phyloP scores from a whole-genome alignment of 1,140 invertebrate species.

The Colletes latitarsis region DNA sequence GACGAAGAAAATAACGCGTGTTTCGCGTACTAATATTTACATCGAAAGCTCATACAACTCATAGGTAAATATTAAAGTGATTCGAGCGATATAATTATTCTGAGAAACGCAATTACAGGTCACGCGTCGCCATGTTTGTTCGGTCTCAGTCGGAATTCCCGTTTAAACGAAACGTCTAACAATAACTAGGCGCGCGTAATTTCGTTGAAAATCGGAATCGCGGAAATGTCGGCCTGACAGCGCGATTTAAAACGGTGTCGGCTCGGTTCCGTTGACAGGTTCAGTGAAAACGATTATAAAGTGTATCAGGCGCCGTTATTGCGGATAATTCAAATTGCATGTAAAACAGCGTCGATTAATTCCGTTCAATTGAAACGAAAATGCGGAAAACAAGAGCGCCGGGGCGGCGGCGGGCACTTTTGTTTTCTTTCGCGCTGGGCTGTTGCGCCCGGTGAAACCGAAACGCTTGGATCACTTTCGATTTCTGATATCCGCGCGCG shows the following conservation, averaged over 20 bases:
- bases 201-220: conserved; percentile 24
- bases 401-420: conserved; percentile 21
- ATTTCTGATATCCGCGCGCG: conserved; percentile 63
- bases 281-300: conserved; percentile 42
- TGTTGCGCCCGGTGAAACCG: conserved; percentile 54
- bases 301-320: conserved; percentile 49
- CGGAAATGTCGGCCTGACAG: conserved; percentile 18
- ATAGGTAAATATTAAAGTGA: too few species aligned
- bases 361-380: conserved; percentile 57
- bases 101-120: too few species aligned
- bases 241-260: conserved; percentile 55
- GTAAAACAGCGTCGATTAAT: conserved; percentile 61
- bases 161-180: conserved; percentile 25
- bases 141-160: background rate
- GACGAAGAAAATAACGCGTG: too few species aligned
- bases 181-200: conserved; percentile 33
- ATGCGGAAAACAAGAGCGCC: conserved; percentile 28
- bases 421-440: conserved; percentile 41
- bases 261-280: conserved; percentile 44
- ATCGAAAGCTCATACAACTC: too few species aligned
- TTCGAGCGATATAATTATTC: too few species aligned
- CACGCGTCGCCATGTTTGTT: too few species aligned
- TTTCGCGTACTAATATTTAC: too few species aligned
- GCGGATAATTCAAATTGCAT: conserved; percentile 61
- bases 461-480: conserved; percentile 73